Percentiles rank a stretch among this genome's conserved stretches.
These are phyloP conservation scores for Aspiorhynchus laticeps DNA, from an alignment of 2,113 vertebrate species.

Conservation along the genomic window DNA sequence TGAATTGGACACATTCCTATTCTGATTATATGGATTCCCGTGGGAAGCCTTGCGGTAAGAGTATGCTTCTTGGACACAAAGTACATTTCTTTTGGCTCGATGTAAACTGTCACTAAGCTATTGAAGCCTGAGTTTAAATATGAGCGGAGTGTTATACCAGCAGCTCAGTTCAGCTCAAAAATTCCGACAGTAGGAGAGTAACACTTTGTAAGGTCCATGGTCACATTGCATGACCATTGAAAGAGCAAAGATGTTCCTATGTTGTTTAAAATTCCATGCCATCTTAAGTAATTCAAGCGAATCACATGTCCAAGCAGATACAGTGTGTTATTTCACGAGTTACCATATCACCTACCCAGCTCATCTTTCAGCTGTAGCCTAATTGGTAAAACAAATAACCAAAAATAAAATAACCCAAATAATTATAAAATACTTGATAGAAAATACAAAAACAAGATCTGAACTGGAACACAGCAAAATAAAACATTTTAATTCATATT, in stretches of 20 bases:
- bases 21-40: constrained; percentile 1
- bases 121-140: constrained; percentile 5
- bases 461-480: neutral
- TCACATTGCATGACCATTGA: neutral
- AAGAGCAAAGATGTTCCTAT: neutral
- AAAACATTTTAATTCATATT: neutral
- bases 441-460: neutral
- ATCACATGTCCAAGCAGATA: neutral
- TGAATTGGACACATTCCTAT: neutral
- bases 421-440: no score
- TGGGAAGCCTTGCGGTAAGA: neutral
- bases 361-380: neutral
- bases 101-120: neutral
- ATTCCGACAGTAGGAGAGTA: neutral
- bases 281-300: neutral
- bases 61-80: neutral
- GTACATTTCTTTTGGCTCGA: neutral
- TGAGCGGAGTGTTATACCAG: neutral
- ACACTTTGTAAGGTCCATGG: constrained; percentile 15
- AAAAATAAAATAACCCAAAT: neutral
- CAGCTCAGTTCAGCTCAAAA: neutral
- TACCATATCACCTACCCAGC: neutral
- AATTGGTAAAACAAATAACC: neutral
- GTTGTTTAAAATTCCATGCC: neutral
- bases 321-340: neutral